These are phyloP conservation scores for Kryphioiulus occultus DNA, from an alignment of 2,888 invertebrate species.

Conservation along the genomic window DNA sequence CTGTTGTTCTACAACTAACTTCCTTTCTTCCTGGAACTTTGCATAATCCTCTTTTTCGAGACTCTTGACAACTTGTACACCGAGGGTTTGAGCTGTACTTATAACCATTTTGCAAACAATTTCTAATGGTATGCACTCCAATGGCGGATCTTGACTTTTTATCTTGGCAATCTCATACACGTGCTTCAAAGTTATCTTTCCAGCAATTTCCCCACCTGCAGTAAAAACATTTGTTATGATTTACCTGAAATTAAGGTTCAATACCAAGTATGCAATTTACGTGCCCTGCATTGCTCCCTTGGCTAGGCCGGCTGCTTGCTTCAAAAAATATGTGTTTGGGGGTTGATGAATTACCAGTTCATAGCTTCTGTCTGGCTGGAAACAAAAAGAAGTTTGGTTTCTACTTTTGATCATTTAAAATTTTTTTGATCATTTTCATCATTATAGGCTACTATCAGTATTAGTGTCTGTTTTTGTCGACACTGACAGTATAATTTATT, in stretches of 20 bases:
- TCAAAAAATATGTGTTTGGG: slow-evolving; percentile 85
- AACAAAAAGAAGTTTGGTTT: slow-evolving; percentile 50
- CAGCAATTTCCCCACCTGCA: slow-evolving; percentile 78
- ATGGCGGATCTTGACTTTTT: slow-evolving; percentile 85
- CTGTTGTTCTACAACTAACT: slow-evolving; percentile 74
- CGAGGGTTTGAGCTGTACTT: slow-evolving; percentile 79
- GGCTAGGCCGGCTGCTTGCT: slow-evolving; percentile 92
- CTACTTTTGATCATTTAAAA: too few species aligned
- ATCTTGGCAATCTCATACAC: slow-evolving; percentile 97
- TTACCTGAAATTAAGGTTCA: not conserved
- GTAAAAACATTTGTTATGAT: slow-evolving; percentile 14
- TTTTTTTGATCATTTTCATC: too few species aligned
- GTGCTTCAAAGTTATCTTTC: slow-evolving; percentile 92
- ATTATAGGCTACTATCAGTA: too few species aligned
- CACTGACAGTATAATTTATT: too few species aligned
- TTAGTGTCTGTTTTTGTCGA: too few species aligned
- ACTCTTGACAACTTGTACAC: slow-evolving; percentile 78
- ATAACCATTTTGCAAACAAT: slow-evolving; percentile 82
- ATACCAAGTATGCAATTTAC: not conserved
- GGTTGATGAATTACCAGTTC: slow-evolving; percentile 84
- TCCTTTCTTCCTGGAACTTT: slow-evolving; percentile 80
- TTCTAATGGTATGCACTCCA: slow-evolving; percentile 71
- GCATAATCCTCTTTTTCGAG: slow-evolving; percentile 82
- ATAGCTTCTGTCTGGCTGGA: slow-evolving; percentile 80
- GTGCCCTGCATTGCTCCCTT: slow-evolving; percentile 76